These are phyloP conservation scores for Drosophila kikkawai DNA, from an alignment of 1,140 invertebrate species.

Conservation along the genomic window DNA sequence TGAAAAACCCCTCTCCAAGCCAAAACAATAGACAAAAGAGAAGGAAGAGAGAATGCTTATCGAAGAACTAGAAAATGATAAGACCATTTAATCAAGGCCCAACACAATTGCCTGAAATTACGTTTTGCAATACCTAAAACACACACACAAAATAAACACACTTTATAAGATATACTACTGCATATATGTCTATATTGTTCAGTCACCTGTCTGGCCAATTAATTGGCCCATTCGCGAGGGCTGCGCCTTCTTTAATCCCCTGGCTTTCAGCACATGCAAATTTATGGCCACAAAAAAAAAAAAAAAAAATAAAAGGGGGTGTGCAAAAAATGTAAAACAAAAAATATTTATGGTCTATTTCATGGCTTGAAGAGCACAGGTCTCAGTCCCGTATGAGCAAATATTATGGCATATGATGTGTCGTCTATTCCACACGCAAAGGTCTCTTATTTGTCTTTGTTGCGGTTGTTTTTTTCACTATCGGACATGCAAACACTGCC, in stretches of 20 bases:
- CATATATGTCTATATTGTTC: conserved; percentile 23
- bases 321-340: conserved; percentile 6
- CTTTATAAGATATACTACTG: conserved; percentile 7
- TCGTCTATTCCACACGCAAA: conserved; percentile 52
- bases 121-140: conserved; percentile 19
- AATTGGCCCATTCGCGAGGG: conserved; percentile 43
- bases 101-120: conserved; percentile 68
- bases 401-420: conserved; percentile 34
- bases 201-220: conserved; percentile 29
- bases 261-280: conserved; percentile 50
- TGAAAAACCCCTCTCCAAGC: conserved; percentile 13
- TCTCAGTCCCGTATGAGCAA: conserved; percentile 21
- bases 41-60: conserved; percentile 38
- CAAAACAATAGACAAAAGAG: conserved; percentile 25
- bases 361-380: conserved; percentile 16
- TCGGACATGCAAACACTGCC: conserved; percentile 40
- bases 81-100: conserved; percentile 70
- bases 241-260: conserved; percentile 49
- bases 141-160: conserved; percentile 25
- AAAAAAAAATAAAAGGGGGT: background rate
- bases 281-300: conserved; percentile 6
- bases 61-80: conserved; percentile 57
- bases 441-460: conserved; percentile 37
- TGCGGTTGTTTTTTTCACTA: conserved; percentile 26
- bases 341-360: conserved; percentile 57